Base-by-base conservation (phyloP, 2,888 invertebrate genomes). In the Sesamia inferens region DNA sequence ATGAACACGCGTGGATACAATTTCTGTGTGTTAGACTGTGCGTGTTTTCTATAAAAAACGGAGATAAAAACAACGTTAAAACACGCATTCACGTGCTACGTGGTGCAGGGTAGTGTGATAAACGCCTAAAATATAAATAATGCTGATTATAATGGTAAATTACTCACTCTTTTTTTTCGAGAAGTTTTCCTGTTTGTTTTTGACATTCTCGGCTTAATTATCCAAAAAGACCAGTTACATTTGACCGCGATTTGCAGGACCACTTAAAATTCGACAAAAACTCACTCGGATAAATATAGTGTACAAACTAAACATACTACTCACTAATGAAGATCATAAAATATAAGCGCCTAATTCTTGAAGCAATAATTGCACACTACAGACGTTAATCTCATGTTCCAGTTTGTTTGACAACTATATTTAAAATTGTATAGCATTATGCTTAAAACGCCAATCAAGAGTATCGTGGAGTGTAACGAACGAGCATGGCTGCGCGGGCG, bases 391-490 rank as follows among this genome's bases (percentile, higher is more conserved):
- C 64, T 72, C 59, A 79, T 77, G 77, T 79, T 79, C 84, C 66
- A 79, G 75, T 82, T 82, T 71, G 71, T 74, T 82, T 85, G 84
- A 83, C 86, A 84, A 87, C 86, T 86, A 79, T 78, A 87, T 88
- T 77, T 76, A 81, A 78, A 86, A 85, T 81, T 83, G 84, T 82
- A 85, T 81, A 85, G 77, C 81, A 89, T 87, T 88, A 87, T 76
- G 76, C 88, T 87, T 82, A 87, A 89, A 87, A 88, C 66, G 90
- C 86, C 89, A 88, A 88, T 90, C 89, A 90, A 87, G 79, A 81
- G 82, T 79, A 79, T 82, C 70, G 71, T 78, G 83, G 78, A 84
- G 85, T 85, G 85, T 78, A 85, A 74, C 78, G 67, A 71, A 79
- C 76, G 61, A 63, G 82, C 72, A 70, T 64, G 83, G 69, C 80